phyloP scores from a whole-genome alignment of 2,888 invertebrate genomes.

The Acanthoscelides obtectus region DNA sequence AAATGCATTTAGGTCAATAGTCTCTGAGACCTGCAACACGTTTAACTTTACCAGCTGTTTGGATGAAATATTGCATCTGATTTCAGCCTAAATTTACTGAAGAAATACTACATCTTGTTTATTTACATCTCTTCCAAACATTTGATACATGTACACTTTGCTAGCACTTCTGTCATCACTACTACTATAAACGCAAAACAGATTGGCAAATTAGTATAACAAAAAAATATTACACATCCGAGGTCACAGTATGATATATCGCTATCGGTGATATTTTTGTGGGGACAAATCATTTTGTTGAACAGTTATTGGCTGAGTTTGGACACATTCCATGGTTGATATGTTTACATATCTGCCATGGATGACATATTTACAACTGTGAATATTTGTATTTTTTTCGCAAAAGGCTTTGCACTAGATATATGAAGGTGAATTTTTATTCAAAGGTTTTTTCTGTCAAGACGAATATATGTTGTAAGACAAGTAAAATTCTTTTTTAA shows the following conservation, averaged over 20 bases:
- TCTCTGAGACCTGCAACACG: too few relatives aligned
- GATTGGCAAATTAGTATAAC: neutral
- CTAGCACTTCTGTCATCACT: neutral
- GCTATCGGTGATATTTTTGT: neutral
- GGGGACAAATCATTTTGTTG: neutral
- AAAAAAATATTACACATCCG: neutral
- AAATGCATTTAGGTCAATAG: too few relatives aligned
- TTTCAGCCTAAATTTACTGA: too few relatives aligned
- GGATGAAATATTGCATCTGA: too few relatives aligned
- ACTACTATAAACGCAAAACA: neutral
- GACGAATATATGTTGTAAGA: too few relatives aligned
- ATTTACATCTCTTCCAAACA: neutral
- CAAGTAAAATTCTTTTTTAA: too few relatives aligned
- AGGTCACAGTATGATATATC: neutral
- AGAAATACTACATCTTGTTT: neutral
- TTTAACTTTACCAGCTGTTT: too few relatives aligned
- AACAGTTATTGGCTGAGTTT: neutral
- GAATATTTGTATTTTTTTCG: too few relatives aligned
- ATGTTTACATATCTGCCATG: neutral
- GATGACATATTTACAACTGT: neutral
- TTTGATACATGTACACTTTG: neutral
- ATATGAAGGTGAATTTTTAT: too few relatives aligned
- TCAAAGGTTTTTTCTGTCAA: too few relatives aligned
- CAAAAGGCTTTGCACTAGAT: too few relatives aligned
- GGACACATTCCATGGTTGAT: neutral